phyloP scores from a whole-genome alignment of 2,113 vertebrate genomes.

The Hassar affinis region DNA sequence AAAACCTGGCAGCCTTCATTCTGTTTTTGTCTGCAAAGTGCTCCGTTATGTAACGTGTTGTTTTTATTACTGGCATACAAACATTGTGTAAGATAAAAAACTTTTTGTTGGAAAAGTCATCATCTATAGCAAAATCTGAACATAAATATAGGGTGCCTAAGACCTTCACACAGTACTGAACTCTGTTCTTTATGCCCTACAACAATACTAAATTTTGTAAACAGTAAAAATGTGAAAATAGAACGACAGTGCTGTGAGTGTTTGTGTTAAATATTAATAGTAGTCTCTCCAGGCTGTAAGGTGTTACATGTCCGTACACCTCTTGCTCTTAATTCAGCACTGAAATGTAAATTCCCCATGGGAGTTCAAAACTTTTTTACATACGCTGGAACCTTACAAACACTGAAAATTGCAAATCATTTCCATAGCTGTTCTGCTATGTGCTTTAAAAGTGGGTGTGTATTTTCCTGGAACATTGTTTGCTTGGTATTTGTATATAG shows the following conservation, averaged over 20 bases:
- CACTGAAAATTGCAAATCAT: conserved; percentile 38
- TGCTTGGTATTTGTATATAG: neutral
- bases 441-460: conserved; percentile 18
- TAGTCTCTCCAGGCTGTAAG: conserved; percentile 29
- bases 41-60: too few species aligned
- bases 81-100: too few species aligned
- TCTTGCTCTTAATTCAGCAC: conserved; percentile 30
- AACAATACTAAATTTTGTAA: conserved; percentile 47
- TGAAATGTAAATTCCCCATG: conserved; percentile 35
- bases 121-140: too few species aligned
- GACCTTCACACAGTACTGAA: too few species aligned
- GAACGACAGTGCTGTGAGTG: conserved; percentile 41
- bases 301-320: conserved; percentile 11
- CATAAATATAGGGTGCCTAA: too few species aligned
- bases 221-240: conserved; percentile 49
- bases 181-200: conserved; percentile 35
- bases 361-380: neutral
- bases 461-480: neutral
- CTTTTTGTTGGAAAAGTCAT: too few species aligned
- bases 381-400: neutral
- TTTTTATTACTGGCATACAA: too few species aligned
- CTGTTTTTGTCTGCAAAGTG: too few species aligned
- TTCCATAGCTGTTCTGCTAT: conserved; percentile 13
- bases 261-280: conserved; percentile 45
- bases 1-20: too few species aligned